These are phyloP conservation scores for Peribatodes rhomboidaria DNA, from an alignment of 2,888 invertebrate genomes.

Conservation along the genomic window DNA sequence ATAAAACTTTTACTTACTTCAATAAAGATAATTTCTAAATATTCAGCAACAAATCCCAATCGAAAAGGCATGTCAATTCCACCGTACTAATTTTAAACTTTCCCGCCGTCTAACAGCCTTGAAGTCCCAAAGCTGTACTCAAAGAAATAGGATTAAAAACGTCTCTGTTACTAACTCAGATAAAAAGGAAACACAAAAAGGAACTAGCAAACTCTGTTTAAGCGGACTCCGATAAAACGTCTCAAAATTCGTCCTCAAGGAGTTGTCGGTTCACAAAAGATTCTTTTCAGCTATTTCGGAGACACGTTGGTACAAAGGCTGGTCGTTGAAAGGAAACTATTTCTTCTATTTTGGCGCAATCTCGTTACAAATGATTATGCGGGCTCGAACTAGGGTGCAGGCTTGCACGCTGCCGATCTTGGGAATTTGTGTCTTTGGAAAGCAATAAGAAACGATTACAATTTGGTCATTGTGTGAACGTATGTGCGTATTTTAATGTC, in stretches of 20 bases:
- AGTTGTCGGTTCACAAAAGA: conserved; percentile 55
- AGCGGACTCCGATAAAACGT: conserved; percentile 47
- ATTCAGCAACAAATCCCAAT: not conserved
- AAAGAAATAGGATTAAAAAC: conserved; percentile 28
- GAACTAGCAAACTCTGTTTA: conserved; percentile 35
- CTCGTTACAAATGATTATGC: conserved; percentile 51
- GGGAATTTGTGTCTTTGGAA: not conserved
- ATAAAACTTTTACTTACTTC: not conserved
- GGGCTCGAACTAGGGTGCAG: conserved; percentile 39
- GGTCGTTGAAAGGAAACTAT: conserved; percentile 47
- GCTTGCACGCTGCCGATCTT: conserved; percentile 13
- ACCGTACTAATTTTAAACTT: conserved; percentile 19
- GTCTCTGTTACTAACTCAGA: conserved; percentile 18
- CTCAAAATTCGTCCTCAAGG: conserved; percentile 51
- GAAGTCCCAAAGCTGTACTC: conserved; percentile 13
- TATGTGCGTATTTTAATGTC: too few species aligned
- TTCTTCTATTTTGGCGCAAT: conserved; percentile 46
- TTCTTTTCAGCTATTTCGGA: conserved; percentile 49
- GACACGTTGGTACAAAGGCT: conserved; percentile 58
- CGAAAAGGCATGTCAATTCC: not conserved
- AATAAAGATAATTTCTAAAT: not conserved
- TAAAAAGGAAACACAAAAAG: conserved; percentile 33
- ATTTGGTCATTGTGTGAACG: too few species aligned
- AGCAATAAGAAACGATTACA: not conserved
- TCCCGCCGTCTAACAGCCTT: conserved; percentile 15